These are phyloP conservation scores for Hemibagrus guttatus DNA, from an alignment of 2,797 vertebrate species.

Conservation along the genomic window DNA sequence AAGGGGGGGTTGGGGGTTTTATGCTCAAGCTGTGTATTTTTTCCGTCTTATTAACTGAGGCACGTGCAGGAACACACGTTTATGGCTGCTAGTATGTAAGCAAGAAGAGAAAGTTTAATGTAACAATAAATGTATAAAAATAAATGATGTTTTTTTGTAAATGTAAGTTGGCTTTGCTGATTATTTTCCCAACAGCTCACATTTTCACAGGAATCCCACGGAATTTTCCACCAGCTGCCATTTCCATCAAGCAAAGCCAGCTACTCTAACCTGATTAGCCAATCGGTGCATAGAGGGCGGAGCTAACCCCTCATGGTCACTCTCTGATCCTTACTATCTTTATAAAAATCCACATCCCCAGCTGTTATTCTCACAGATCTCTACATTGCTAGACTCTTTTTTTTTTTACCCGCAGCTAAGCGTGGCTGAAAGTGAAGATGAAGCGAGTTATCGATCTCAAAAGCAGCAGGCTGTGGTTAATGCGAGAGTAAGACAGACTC, in stretches of 20 bases:
- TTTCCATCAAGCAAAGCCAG: not conserved
- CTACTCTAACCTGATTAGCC: not conserved
- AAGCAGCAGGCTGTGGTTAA: not conserved
- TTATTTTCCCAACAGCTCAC: not conserved
- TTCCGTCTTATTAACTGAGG: not conserved
- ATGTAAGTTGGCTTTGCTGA: not conserved
- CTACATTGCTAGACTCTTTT: not conserved
- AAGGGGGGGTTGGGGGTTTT: no score
- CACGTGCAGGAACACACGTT: not conserved
- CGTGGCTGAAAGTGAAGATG: not conserved
- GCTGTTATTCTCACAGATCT: not conserved
- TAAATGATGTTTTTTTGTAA: no score
- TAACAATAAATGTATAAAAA: not conserved
- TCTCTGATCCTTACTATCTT: not conserved
- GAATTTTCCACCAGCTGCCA: not conserved
- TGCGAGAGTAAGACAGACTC: not conserved
- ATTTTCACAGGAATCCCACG: not conserved
- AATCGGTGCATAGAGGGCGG: not conserved
- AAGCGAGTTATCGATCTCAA: not conserved
- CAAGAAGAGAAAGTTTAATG: not conserved
- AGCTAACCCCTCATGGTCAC: not conserved
- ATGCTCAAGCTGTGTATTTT: not conserved
- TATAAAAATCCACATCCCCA: not conserved
- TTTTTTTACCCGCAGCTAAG: not conserved
- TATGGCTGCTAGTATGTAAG: not conserved